Evolutionary conservation across 2,113 vertebrate species (phyloP), one percentile per base, ranked within the genome.

Genomic region (Egretta garzetta): DNA sequence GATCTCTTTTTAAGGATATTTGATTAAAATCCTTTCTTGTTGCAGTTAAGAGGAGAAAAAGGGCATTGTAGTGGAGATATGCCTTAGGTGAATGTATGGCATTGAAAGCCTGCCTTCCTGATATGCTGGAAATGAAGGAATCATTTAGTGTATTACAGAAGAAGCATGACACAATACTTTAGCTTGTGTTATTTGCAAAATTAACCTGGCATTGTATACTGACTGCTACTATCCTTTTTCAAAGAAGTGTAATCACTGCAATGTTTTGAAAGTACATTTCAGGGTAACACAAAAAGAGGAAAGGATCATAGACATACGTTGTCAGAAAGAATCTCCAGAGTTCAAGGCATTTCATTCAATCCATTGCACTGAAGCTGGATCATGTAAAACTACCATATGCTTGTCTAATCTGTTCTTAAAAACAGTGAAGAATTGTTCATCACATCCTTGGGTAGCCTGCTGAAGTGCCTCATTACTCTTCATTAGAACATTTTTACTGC

Each of bases 401-500:
- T 94, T 94, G 67, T 80, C 81, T 95, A 96, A 95, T 92, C 67
- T 92, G 41, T 88, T 93, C 88, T 77, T 77, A 80, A 93, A 93
- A 93, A 50, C 62, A 66, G 32, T 94, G 90, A 95, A 77, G 81
- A 88, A 92, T 92, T 26, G 79, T 83, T 94, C 90, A 95, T 93
- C 88, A 59, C 55, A 92, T 92, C 75, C 92, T 92, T 93, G 81
- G 67, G 47, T 73, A 94, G 72, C 45, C 75, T 73, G 41, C 58
- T 94, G 90, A 95, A 93, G 82, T 88, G 90, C 50, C 92, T 96
- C 93, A 96, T 93, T 95, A 93, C 75, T 95, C 93, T 93, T 96
- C 74, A 95, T 96, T 93, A 96, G 79, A 93, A 90, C 2, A 26
- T 75, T 94, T 96, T 92, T 90, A 86, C 62, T 81, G 50, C 52